A percentile compares a stretch with the other conserved stretches of the same genome.
Conservation (phyloP, 2,113 vertebrate species). For the Donacobius atricapilla region DNA sequence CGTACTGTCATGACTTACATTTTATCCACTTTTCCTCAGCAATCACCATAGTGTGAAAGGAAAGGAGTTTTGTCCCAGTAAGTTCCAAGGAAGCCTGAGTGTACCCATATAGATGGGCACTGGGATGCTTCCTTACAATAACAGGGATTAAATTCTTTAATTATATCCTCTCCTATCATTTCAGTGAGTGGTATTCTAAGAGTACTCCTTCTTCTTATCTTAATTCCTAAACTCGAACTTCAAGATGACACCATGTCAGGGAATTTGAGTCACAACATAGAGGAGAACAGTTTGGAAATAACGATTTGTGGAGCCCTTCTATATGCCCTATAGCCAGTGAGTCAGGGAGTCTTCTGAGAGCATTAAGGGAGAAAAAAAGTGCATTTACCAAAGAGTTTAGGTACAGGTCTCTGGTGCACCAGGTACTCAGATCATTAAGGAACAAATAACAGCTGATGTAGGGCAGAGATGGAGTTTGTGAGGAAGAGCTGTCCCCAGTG, state of each 20-base stretch:
- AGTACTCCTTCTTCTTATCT: neutral
- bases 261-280: neutral
- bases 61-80: neutral
- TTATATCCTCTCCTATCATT: neutral
- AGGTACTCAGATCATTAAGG: neutral
- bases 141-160: neutral
- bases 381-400: neutral
- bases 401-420: too few species aligned
- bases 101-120: accelerated
- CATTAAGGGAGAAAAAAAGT: neutral
- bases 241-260: accelerated
- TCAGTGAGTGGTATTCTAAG: neutral
- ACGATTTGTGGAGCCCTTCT: neutral
- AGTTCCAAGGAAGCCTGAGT: neutral
- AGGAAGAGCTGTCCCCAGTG: neutral
- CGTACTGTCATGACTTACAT: neutral
- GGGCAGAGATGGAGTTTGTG: neutral
- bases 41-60: neutral
- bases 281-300: neutral
- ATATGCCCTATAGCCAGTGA: accelerated
- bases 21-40: neutral
- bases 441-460: neutral
- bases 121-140: neutral
- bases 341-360: neutral
- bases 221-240: neutral